Percentiles rank a stretch among this genome's conserved stretches.
Conservation (phyloP, 2,113 vertebrate species). For the Anolis carolinensis region DNA sequence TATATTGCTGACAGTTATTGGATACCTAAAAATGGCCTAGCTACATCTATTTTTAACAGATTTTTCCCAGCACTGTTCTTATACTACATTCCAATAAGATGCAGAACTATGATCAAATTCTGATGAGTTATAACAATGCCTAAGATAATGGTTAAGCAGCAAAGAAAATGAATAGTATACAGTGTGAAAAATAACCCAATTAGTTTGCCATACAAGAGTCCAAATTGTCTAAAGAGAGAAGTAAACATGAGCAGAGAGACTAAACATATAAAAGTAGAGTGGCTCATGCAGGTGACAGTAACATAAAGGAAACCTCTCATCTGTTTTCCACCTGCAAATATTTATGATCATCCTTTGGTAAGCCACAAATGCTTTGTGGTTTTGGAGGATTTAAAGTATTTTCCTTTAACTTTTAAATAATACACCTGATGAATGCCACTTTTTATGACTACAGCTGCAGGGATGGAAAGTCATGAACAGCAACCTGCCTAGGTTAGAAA, state of each 20-base stretch:
- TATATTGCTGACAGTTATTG: background rate
- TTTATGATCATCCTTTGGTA: background rate
- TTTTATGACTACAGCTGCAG: background rate
- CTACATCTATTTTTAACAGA: background rate
- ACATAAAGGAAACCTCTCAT: background rate
- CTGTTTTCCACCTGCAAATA: background rate
- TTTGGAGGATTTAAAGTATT: background rate
- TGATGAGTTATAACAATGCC: background rate
- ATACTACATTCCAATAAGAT: background rate
- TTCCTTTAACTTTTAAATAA: background rate
- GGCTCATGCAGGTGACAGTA: background rate
- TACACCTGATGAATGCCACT: background rate
- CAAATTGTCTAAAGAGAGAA: background rate
- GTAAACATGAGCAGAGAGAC: background rate
- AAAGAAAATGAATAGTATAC: background rate
- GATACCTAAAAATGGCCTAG: background rate
- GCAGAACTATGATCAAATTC: background rate
- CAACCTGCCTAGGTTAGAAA: background rate
- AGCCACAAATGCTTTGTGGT: slow-evolving; percentile 16
- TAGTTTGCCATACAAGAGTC: background rate
- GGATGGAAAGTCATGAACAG: background rate
- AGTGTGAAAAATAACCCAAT: background rate
- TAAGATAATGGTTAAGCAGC: background rate
- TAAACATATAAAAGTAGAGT: background rate
- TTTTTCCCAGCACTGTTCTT: background rate